These are phyloP conservation scores for Drosophila auraria DNA, from an alignment of 1,140 invertebrate genomes.

Conservation along the genomic window DNA sequence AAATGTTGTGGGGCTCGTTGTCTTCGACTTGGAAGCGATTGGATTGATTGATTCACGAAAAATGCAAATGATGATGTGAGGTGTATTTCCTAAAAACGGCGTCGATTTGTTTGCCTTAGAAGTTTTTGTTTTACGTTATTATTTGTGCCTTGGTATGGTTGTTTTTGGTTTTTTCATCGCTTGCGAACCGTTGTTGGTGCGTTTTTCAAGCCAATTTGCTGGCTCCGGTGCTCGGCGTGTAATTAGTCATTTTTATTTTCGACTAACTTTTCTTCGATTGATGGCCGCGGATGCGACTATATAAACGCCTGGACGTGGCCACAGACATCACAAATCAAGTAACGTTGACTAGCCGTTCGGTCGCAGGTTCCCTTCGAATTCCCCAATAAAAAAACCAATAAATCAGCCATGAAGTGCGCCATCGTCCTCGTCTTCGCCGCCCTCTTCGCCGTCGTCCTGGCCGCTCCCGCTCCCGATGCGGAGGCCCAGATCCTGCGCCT, in stretches of 20 bases:
- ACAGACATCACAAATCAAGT: slow-evolving; percentile 72
- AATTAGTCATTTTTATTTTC: slow-evolving; percentile 83
- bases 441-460: slow-evolving; percentile 71
- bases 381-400: slow-evolving; percentile 19
- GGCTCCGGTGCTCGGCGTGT: slow-evolving; percentile 63
- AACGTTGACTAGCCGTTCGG: slow-evolving; percentile 56
- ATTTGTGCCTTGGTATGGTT: slow-evolving; percentile 33
- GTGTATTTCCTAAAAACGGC: slow-evolving; percentile 76
- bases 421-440: slow-evolving; percentile 65
- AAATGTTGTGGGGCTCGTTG: slow-evolving; percentile 38
- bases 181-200: slow-evolving; percentile 33
- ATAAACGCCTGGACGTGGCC: slow-evolving; percentile 60
- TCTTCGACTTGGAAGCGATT: slow-evolving; percentile 46
- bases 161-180: slow-evolving; percentile 40
- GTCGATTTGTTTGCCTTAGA: slow-evolving; percentile 75
- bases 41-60: slow-evolving; percentile 79
- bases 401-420: slow-evolving; percentile 67
- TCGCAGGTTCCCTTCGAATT: slow-evolving; percentile 53
- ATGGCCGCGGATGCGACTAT: slow-evolving; percentile 58
- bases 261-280: slow-evolving; percentile 69
- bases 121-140: slow-evolving; percentile 65
- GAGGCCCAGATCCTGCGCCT: slow-evolving; percentile 82
- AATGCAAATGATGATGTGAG: slow-evolving; percentile 75
- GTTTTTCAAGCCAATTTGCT: slow-evolving; percentile 77
- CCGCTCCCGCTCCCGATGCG: slow-evolving; percentile 58